Base-by-base conservation (phyloP, 2,797 vertebrate genomes). In the Anableps anableps region DNA sequence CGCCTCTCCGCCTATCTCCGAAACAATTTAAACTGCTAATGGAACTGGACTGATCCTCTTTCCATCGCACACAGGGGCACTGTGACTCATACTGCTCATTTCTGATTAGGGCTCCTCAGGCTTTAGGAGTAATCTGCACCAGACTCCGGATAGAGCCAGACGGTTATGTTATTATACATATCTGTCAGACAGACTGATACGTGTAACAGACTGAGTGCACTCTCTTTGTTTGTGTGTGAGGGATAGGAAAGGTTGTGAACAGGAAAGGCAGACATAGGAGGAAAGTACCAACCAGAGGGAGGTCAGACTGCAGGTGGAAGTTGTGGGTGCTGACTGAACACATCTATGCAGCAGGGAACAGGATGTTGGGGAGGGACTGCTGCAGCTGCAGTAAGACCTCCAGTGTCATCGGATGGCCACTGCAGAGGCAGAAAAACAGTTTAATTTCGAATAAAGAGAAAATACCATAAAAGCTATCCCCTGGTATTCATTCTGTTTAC, bases 11-110 rank as follows among this genome's bases (percentile, higher is more conserved):
- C 85, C 91, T 82, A 85, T 92, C 91, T 85, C 60, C 81, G 84
- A 90, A 90, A 94, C 92, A 91, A 93, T 94, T 94, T 88, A 86
- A 94, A 88, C 80, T 83, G 88, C 89, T 92, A 93, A 93, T 91
- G 89, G 89, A 88, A 90, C 51, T 21, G 19, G 74, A 80, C 85
- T 78, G 85, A 91, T 90, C 85, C 88, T 85, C 85, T 90, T 79
- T 88, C 81, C 73, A 60, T 86, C 79, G 76, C 75, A 41, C 72
- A 80, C 83, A 66, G 85, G 73, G 80, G n/a, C 76, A 34, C 77
- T 70, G 72, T 88, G 90, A 91, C 88, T 91, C 86, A 84, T 26
- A 83, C 88, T 66, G 71, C 83, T 90, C 82, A 85, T 90, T 88
- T 88, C 83, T 92, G 88, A 94, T 88, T 85, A 91, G 81, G 88